A percentile compares a stretch with the other conserved stretches of the same genome.
These are phyloP conservation scores for Pituophis catenifer DNA, from an alignment of 2,113 vertebrate genomes.

Conservation along the genomic window DNA sequence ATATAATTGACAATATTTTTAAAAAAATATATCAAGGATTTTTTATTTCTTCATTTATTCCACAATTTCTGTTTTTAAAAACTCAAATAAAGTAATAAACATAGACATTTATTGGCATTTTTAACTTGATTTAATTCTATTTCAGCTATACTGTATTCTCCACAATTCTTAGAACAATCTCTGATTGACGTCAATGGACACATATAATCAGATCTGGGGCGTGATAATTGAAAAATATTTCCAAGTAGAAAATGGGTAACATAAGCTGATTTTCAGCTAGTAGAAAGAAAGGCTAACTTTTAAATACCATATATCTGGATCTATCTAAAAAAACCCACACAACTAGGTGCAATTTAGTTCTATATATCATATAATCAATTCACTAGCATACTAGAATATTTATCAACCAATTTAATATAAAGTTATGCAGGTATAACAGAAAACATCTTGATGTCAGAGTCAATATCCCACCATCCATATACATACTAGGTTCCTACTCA, in stretches of 20 bases:
- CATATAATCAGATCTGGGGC: background rate
- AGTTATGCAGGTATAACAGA: background rate
- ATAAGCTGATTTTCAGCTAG: background rate
- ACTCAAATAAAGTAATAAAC: conserved; percentile 7
- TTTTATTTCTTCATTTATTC: conserved; percentile 3
- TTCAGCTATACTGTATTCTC: background rate
- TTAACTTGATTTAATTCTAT: conserved; percentile 14
- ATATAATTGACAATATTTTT: conserved; percentile 20
- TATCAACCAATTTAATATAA: background rate
- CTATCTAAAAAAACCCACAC: background rate
- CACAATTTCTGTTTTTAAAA: background rate
- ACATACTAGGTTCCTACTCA: background rate
- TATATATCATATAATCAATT: background rate
- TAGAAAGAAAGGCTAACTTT: conserved; percentile 19
- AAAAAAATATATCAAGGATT: conserved; percentile 6
- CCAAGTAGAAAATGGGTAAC: conserved; percentile 15
- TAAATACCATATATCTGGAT: background rate
- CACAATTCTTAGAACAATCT: background rate
- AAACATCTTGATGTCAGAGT: background rate
- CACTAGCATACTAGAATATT: background rate
- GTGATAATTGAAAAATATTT: conserved; percentile 1
- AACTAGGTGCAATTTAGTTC: background rate
- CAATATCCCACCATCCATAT: background rate
- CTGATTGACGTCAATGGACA: background rate
- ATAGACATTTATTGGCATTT: background rate